These are phyloP conservation scores for Hydrolagus colliei DNA, from an alignment of 2,797 vertebrate species.

Conservation along the genomic window DNA sequence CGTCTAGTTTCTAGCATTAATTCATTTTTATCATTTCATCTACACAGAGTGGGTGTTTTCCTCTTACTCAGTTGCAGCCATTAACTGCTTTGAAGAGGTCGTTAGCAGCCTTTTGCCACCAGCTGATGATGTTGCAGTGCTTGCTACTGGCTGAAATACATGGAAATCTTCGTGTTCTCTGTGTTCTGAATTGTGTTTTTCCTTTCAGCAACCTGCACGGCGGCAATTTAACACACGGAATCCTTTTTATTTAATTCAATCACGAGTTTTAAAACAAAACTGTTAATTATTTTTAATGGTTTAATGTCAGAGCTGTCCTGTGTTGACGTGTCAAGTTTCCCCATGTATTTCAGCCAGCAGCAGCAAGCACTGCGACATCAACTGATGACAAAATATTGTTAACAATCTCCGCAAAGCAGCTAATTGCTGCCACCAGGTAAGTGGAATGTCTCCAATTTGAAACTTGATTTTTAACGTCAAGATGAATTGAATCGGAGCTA, in stretches of 20 bases:
- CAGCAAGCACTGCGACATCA: conserved; percentile 21
- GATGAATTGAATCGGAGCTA: not conserved
- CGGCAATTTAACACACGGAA: conserved; percentile 12
- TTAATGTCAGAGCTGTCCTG: conserved; percentile 18
- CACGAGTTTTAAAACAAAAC: not conserved
- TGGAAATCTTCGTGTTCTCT: conserved; percentile 14
- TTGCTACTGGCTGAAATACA: conserved; percentile 24
- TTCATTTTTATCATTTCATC: conserved; percentile 24
- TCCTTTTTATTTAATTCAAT: conserved; percentile 15
- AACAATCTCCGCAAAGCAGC: conserved; percentile 23
- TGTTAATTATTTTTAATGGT: not conserved
- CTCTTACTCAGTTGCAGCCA: conserved; percentile 23
- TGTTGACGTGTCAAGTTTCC: conserved; percentile 28
- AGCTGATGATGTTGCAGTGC: conserved; percentile 6
- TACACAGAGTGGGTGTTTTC: conserved; percentile 15
- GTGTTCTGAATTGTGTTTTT: conserved; percentile 19
- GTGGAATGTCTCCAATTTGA: conserved; percentile 17
- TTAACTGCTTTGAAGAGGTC: conserved; percentile 26
- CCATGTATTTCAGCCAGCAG: conserved; percentile 31
- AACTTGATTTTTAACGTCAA: not conserved
- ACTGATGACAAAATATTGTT: conserved; percentile 31
- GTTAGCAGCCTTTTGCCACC: conserved; percentile 7
- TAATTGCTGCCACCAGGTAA: conserved; percentile 26
- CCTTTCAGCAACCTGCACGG: conserved; percentile 18
- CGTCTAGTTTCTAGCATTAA: not conserved